Evolutionary conservation across 2,888 invertebrate species (phyloP).

Genomic region (Orthosia incerta): DNA sequence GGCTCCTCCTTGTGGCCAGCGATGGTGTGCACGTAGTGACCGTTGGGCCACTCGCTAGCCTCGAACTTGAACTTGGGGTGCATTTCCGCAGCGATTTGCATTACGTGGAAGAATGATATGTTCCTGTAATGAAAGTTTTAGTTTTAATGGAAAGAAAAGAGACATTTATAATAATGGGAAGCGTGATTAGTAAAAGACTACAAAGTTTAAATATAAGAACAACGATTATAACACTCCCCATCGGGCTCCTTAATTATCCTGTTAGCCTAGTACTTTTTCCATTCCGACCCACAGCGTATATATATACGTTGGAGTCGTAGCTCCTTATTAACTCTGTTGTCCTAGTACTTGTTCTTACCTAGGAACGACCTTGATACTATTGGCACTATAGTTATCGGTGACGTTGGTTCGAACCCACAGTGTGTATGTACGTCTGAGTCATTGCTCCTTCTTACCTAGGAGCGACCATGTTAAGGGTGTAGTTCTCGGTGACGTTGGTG

Average conservation of each 20-base stretch:
- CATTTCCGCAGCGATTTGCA: conserved; percentile 96
- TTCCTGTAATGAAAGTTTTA: conserved; percentile 81
- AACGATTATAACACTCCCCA: background rate
- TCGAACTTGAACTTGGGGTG: conserved; percentile 94
- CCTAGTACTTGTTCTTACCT: conserved; percentile 84
- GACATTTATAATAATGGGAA: background rate
- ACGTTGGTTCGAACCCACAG: conserved; percentile 97
- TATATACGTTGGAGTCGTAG: conserved; percentile 92
- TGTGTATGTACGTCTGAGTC: conserved; percentile 94
- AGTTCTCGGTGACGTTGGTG: conserved; percentile 95
- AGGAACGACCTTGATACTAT: too few species aligned
- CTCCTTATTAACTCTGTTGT: conserved; percentile 49
- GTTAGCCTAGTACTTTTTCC: conserved; percentile 1
- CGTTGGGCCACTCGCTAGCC: conserved; percentile 97
- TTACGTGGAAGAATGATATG: conserved; percentile 93
- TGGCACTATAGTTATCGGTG: conserved; percentile 95
- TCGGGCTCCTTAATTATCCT: background rate
- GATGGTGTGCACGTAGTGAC: conserved; percentile 97
- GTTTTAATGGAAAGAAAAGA: background rate
- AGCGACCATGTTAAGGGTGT: conserved; percentile 94
- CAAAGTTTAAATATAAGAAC: background rate
- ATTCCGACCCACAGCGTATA: conserved; percentile 97
- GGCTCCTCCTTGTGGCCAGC: conserved; percentile 95
- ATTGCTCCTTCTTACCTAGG: conserved; percentile 91
- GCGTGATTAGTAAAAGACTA: background rate